Percentiles rank a stretch among this genome's conserved stretches.
Evolutionary conservation across 2,797 vertebrate genomes (phyloP).

Genomic region (Parotocinclus haroldoi): DNA sequence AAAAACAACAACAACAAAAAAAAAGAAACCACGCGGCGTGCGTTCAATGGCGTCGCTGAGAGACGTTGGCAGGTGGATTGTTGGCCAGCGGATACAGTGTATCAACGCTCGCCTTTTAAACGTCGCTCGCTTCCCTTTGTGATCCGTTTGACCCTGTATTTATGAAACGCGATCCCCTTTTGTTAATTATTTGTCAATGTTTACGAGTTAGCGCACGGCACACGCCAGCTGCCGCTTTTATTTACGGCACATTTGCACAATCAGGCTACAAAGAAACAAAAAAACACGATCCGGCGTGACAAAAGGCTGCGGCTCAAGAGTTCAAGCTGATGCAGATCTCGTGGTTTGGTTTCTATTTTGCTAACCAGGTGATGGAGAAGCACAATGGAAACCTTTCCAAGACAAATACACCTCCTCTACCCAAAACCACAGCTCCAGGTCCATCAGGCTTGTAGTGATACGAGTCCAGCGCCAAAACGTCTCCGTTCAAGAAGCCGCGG

Average conservation of each 20-base stretch:
- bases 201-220: constrained; percentile 64
- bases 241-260: constrained; percentile 64
- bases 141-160: constrained; percentile 60
- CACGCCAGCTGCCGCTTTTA: constrained; percentile 71
- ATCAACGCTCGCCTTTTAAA: constrained; percentile 69
- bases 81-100: constrained; percentile 70
- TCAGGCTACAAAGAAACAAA: constrained; percentile 63
- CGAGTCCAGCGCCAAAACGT: no score
- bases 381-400: no score
- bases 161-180: constrained; percentile 61
- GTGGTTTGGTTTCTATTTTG: no score
- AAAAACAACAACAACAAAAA: no score
- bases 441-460: no score
- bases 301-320: constrained; percentile 51
- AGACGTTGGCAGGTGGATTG: constrained; percentile 87
- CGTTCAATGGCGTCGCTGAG: constrained; percentile 76
- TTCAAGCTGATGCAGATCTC: constrained; percentile 20
- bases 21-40: constrained; percentile 36
- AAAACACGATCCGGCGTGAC: constrained; percentile 52
- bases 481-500: no score
- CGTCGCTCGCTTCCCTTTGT: constrained; percentile 53
- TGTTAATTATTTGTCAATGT: constrained; percentile 58
- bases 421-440: no score
- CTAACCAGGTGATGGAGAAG: no score
- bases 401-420: no score